Evolutionary conservation across 2,113 vertebrate species (phyloP), one percentile per base, ranked within the genome.

Genomic region (Columba livia): DNA sequence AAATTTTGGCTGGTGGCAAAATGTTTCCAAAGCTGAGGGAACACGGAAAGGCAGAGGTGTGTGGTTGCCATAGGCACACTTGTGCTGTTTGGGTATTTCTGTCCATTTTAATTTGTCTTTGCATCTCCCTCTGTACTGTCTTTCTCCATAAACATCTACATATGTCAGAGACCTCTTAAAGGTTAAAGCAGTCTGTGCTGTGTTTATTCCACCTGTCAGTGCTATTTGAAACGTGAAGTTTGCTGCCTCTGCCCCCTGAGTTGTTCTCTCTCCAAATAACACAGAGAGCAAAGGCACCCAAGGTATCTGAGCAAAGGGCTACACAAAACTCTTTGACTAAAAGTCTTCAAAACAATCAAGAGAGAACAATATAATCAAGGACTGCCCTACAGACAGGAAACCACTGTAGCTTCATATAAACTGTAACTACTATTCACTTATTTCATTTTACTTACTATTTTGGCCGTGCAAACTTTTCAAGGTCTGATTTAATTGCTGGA

Each of bases 401-500:
- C 3, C 9, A 57, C 17, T 0, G 1, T 15, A 88, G 15, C 40
- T 84, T 89, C 47, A 20, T 80, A 51, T 14, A 61, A 93, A 79
- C 8, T 54, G 6, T n/a, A 69, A 75, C 6, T 61, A 19, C 31
- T 74, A 10, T 31, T 62, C 48, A 31, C 15, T 71, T 51, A n/a
- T 21, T 85, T 50, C 0, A 36, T 74, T 91, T 93, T 79, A 32
- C 18, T 72, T 51, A 26, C 17, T 70, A 6, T 82, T 85, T 95
- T 69, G 38, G 79, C 28, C 17, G 15, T 89, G 15, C 6, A 79
- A 56, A 25, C 34, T 79, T 88, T 85, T 57, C 15, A 85, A 94
- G 31, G 23, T 92, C 69, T 86, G 28, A 70, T 89, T 81, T 89
- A 95, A 83, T 88, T 94, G 25, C 72, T 94, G n/a, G 16, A 74